Base-by-base conservation (phyloP, 2,888 invertebrate species). In the Calameuta filiformis region DNA sequence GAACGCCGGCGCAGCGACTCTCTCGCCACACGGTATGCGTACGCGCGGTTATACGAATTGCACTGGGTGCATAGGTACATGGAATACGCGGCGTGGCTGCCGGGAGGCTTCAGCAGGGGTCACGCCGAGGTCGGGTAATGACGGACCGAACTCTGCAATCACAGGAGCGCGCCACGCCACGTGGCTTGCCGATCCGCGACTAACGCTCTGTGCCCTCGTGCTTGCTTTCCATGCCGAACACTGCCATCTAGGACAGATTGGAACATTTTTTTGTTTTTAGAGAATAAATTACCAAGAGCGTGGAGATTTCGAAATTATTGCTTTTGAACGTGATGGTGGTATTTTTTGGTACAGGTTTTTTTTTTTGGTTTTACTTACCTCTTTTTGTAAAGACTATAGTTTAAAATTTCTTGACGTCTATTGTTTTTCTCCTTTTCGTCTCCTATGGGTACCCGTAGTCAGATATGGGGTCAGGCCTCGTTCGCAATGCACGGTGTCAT, bases 161-260 rank as follows among this genome's bases (percentile, higher is more conserved):
- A 90, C 90, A 88, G 86, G 86, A 89, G 87, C 87, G 89, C 89
- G 87, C 56, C 89, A 90, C 87, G 89, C 90, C 90, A 90, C 89
- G 90, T 90, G 90, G 88, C 88, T 56, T 73, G 23, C 73, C 73
- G 73, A 33, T 15, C 69, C 23, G 23, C 56, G 56, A 56, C 56
- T 1, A 56, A 56, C 56, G 23, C 56, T 56, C 56, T 2, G 23
- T 56, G 56, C 56, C 56, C 56, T 56, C 56, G 23, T 56, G 56
- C 56, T 56, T 56, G 56, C 56, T 56, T 56, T 56, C 9, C 56
- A 56, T 23, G 56, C 9, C 56, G 23, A 56, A 9, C 23, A 56
- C 23, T 23, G 2, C 56, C 23, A 56, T 56, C 56, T 23, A 56
- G 56, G 23, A 56, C 23, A 56, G 9, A 56, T 23, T 9, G 2